phyloP scores from a whole-genome alignment of 2,113 vertebrate genomes.

The Australoheros scitulus region DNA sequence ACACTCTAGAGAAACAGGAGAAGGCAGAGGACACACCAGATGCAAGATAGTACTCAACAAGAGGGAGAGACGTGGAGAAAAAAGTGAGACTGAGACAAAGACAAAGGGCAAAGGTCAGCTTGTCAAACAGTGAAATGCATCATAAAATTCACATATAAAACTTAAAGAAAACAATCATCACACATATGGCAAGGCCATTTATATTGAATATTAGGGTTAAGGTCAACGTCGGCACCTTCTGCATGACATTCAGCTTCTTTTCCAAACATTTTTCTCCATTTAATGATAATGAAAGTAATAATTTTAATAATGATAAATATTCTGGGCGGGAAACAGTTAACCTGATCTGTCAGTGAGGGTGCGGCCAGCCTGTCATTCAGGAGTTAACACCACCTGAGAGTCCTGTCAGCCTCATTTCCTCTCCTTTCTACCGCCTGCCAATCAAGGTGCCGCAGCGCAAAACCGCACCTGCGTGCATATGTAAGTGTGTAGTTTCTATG shows the following conservation, averaged over 20 bases:
- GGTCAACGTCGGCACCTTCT: neutral
- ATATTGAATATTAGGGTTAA: neutral
- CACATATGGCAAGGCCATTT: neutral
- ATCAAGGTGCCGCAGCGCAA: slow-evolving; percentile 49
- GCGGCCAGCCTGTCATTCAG: slow-evolving; percentile 61
- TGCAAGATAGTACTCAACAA: slow-evolving; percentile 85
- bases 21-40: slow-evolving; percentile 80
- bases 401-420: slow-evolving; percentile 75
- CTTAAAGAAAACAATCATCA: neutral
- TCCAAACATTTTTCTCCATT: neutral
- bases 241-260: neutral
- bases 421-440: slow-evolving; percentile 69
- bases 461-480: slow-evolving; percentile 16
- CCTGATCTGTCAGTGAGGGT: slow-evolving; percentile 20
- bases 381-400: slow-evolving; percentile 75
- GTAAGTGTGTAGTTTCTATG: neutral
- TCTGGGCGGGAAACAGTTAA: slow-evolving; percentile 47
- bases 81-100: slow-evolving; percentile 52
- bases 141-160: neutral
- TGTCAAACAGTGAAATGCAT: slow-evolving; percentile 4
- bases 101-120: slow-evolving; percentile 24
- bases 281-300: neutral
- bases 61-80: slow-evolving; percentile 26
- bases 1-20: slow-evolving; percentile 79
- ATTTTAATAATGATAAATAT: neutral